Evolutionary conservation across 2,113 vertebrate genomes (phyloP).

Genomic region (Cyprinodon brontotheroides): DNA sequence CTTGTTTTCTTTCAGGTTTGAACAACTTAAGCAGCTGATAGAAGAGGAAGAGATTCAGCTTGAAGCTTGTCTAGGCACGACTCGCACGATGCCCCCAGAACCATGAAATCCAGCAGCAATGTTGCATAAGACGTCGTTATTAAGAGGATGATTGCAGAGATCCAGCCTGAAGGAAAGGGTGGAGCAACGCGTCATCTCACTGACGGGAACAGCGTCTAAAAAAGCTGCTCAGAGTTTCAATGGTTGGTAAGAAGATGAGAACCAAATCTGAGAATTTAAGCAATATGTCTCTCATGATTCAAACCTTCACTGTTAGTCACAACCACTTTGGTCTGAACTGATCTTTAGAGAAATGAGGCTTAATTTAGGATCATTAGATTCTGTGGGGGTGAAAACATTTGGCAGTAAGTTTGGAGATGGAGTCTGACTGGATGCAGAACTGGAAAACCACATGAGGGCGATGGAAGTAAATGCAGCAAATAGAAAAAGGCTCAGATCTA

Average conservation of each 20-base stretch:
- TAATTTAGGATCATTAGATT: conserved; percentile 1
- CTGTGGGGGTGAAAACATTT: conserved; percentile 16
- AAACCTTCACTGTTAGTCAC: too few relatives aligned
- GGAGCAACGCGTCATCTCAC: conserved; percentile 19
- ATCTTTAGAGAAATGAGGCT: conserved; percentile 2
- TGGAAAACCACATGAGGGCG: not conserved
- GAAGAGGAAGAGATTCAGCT: conserved; percentile 46
- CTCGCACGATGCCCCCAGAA: conserved; percentile 1
- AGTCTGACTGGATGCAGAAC: not conserved
- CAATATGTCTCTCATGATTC: too few relatives aligned
- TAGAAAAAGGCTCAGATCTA: not conserved
- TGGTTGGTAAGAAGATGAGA: not conserved
- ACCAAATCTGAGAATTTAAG: too few relatives aligned
- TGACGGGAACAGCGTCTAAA: conserved; percentile 16
- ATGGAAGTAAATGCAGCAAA: conserved; percentile 2
- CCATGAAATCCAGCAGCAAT: not conserved
- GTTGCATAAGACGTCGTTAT: conserved; percentile 37
- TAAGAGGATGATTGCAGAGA: conserved; percentile 13
- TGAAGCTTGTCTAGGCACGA: conserved; percentile 40
- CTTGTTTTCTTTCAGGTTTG: conserved; percentile 11
- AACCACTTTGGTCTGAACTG: too few relatives aligned
- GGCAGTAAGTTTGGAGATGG: conserved; percentile 3
- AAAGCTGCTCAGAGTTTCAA: not conserved
- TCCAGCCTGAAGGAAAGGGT: conserved; percentile 47
- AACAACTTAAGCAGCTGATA: not conserved